Evolutionary conservation across 2,797 vertebrate genomes (phyloP).

Genomic region (Notamacropus eugenii): DNA sequence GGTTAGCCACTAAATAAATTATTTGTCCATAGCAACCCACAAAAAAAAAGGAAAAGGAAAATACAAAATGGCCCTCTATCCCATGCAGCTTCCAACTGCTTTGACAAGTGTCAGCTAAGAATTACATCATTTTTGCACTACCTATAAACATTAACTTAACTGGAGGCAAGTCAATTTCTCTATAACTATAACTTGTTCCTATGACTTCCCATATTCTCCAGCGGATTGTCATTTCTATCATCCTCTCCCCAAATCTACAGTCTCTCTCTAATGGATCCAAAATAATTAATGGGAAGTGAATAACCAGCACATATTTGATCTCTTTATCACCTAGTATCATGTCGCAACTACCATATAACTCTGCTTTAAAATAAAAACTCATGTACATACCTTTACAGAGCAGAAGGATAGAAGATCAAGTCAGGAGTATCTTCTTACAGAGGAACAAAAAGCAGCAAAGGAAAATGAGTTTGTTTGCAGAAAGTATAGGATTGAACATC

Average conservation of each 20-base stretch:
- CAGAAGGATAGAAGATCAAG: neutral
- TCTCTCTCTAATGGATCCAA: neutral
- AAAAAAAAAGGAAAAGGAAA: no score
- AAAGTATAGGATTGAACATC: neutral
- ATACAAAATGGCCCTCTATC: no score
- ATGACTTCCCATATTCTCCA: no score
- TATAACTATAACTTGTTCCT: no score
- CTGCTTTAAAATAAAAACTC: neutral
- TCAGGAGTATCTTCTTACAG: neutral
- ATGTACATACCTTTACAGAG: neutral
- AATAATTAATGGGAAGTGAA: neutral
- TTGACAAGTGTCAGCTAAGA: no score
- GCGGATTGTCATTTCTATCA: no score
- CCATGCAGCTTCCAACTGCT: no score
- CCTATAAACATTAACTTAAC: no score
- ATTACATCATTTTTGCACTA: no score
- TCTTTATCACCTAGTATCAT: neutral
- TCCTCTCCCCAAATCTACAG: neutral
- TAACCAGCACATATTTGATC: neutral
- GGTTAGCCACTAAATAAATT: no score
- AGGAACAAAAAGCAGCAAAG: neutral
- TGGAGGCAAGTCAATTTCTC: no score
- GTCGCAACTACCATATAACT: neutral
- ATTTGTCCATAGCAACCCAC: no score
- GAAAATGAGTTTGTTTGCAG: neutral